phyloP scores from a whole-genome alignment of 1,140 invertebrate species.

The Dendroctonus ponderosae region DNA sequence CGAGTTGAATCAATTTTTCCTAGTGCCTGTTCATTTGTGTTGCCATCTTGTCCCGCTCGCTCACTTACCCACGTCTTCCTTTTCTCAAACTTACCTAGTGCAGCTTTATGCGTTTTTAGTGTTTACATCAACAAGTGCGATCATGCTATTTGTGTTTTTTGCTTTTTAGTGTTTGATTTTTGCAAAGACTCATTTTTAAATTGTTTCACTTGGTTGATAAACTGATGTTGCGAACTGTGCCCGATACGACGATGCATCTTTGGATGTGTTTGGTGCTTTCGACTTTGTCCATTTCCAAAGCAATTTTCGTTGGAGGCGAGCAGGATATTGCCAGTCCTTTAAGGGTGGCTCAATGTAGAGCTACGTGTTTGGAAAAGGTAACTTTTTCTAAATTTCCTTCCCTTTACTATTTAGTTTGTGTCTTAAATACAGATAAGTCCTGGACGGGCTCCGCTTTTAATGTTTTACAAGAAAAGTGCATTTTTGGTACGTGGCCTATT shows the following conservation, averaged over 20 bases:
- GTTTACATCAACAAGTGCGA: conserved; percentile 21
- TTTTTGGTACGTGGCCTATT: no score
- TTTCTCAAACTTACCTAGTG: background rate
- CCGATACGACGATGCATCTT: conserved; percentile 1
- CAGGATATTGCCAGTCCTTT: conserved; percentile 65
- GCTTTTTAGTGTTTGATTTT: conserved; percentile 7
- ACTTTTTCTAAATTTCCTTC: conserved; percentile 14
- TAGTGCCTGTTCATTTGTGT: conserved; percentile 1
- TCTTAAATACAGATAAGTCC: no score
- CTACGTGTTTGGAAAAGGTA: conserved; percentile 68
- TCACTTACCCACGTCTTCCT: background rate
- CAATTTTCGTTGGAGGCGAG: conserved; percentile 50
- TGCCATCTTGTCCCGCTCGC: background rate
- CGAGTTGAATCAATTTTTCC: background rate
- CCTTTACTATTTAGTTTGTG: no score
- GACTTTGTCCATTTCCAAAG: conserved; percentile 39
- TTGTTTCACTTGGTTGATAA: conserved; percentile 1
- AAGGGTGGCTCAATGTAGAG: conserved; percentile 65
- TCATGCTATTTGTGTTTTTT: conserved; percentile 2
- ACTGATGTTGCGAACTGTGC: background rate
- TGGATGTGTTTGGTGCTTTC: conserved; percentile 35
- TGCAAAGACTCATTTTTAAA: background rate
- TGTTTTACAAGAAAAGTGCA: no score
- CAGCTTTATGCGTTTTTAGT: conserved; percentile 2
- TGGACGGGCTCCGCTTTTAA: no score